Conservation (phyloP, 2,113 vertebrate genomes). For the Asarcornis scutulata region DNA sequence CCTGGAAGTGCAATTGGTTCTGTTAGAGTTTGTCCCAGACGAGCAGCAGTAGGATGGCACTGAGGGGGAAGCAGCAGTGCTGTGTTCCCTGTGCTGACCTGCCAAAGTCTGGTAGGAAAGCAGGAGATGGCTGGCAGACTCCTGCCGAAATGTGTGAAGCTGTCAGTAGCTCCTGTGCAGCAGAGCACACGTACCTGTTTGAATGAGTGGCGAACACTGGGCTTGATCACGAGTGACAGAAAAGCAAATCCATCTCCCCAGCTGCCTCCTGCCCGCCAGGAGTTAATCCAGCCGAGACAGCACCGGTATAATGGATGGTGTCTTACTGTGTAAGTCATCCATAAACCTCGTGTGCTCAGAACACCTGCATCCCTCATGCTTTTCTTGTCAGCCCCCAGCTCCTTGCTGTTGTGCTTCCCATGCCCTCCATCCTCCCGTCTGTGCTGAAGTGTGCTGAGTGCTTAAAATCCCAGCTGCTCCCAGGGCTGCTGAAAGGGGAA, state of each 20-base stretch:
- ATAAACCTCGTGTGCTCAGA: neutral
- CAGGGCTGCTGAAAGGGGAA: neutral
- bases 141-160: neutral
- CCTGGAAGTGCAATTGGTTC: neutral
- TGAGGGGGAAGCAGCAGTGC: neutral
- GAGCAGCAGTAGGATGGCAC: neutral
- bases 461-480: neutral
- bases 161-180: neutral
- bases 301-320: neutral
- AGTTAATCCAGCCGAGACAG: neutral
- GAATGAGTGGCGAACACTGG: neutral
- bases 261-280: neutral
- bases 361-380: conserved; percentile 1
- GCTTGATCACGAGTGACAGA: neutral
- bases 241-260: neutral
- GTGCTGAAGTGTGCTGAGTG: neutral
- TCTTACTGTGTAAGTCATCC: neutral
- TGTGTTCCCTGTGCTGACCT: neutral
- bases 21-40: neutral
- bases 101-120: neutral
- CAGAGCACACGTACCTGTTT: rapidly evolving
- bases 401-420: neutral
- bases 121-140: neutral
- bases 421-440: neutral
- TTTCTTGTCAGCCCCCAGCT: neutral